A percentile compares a stretch with the other conserved stretches of the same genome.
Evolutionary conservation across 1,140 invertebrate species (phyloP).

Genomic region (Drosophila sucinea): DNA sequence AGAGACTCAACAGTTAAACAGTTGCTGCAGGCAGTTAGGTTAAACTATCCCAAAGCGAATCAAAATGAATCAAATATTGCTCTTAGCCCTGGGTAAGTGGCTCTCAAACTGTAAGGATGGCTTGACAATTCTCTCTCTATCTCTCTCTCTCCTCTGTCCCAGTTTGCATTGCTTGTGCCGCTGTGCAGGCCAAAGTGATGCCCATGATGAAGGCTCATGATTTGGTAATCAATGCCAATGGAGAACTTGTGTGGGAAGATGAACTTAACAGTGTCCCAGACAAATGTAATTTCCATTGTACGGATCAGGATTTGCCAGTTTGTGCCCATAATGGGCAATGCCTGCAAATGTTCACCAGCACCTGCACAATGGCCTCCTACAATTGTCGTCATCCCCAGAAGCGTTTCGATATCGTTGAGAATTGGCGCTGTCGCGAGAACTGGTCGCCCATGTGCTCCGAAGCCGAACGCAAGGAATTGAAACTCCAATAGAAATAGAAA

Average conservation of each 20-base stretch:
- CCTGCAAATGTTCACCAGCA: constrained; percentile 60
- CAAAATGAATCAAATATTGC: constrained; percentile 39
- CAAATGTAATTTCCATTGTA: constrained; percentile 55
- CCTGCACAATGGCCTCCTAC: constrained; percentile 64
- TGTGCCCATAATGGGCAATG: constrained; percentile 71
- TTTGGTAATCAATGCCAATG: constrained; percentile 60
- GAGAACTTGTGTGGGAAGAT: constrained; percentile 43
- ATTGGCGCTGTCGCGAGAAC: constrained; percentile 51
- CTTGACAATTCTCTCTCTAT: not conserved
- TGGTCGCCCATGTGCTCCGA: constrained; percentile 54
- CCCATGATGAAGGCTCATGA: constrained; percentile 26
- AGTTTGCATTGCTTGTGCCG: constrained; percentile 31
- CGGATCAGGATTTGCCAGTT: constrained; percentile 47
- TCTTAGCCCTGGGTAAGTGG: constrained; percentile 51
- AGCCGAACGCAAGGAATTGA: constrained; percentile 49
- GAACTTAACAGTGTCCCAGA: constrained; percentile 34
- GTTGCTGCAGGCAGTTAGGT: constrained; percentile 70
- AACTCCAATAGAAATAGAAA: not conserved
- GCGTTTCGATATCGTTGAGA: constrained; percentile 54
- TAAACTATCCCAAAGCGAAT: constrained; percentile 5
- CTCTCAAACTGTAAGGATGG: too few species aligned
- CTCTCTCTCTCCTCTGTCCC: not conserved
- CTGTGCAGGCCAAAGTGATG: constrained; percentile 45
- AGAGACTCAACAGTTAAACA: constrained; percentile 60
- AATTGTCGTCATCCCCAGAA: constrained; percentile 75